Percentiles rank a stretch among this genome's conserved stretches.
Evolutionary conservation across 2,797 vertebrate species (phyloP).

Genomic region (Cyclura pinguis): DNA sequence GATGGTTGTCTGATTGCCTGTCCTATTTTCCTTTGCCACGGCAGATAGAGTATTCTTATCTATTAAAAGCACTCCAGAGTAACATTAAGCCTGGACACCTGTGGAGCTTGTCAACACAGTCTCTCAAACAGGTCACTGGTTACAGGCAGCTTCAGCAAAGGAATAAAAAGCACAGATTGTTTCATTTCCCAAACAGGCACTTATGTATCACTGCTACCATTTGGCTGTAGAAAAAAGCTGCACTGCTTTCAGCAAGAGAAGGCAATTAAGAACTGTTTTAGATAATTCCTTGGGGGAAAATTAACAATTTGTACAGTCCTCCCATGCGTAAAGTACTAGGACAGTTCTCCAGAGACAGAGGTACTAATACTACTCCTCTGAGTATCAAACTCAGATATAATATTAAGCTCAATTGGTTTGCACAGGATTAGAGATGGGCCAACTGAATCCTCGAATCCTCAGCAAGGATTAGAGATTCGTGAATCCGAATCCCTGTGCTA

Average conservation of each 20-base stretch:
- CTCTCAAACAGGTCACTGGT: constrained; percentile 75
- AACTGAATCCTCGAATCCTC: too few relatives aligned
- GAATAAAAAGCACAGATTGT: constrained; percentile 66
- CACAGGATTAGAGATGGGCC: too few relatives aligned
- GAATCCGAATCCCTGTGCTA: too few relatives aligned
- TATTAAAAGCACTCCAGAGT: constrained; percentile 76
- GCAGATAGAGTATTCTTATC: constrained; percentile 75
- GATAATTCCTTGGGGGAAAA: neutral
- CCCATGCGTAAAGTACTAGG: neutral
- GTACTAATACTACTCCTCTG: neutral
- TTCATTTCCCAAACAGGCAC: constrained; percentile 56
- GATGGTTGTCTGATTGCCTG: constrained; percentile 73
- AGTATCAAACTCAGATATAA: neutral
- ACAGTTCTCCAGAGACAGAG: neutral
- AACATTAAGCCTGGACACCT: constrained; percentile 78
- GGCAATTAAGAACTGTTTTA: neutral
- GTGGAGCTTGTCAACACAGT: constrained; percentile 76
- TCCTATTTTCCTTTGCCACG: constrained; percentile 77
- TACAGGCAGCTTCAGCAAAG: constrained; percentile 67
- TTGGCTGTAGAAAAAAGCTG: neutral
- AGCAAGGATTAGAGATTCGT: too few relatives aligned
- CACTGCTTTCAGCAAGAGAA: neutral
- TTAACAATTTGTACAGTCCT: neutral
- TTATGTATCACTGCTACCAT: constrained; percentile 34
- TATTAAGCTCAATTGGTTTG: neutral